Percentiles rank a stretch among this genome's conserved stretches.
phyloP scores from a whole-genome alignment of 2,113 vertebrate species.

The Otocyon megalotis region DNA sequence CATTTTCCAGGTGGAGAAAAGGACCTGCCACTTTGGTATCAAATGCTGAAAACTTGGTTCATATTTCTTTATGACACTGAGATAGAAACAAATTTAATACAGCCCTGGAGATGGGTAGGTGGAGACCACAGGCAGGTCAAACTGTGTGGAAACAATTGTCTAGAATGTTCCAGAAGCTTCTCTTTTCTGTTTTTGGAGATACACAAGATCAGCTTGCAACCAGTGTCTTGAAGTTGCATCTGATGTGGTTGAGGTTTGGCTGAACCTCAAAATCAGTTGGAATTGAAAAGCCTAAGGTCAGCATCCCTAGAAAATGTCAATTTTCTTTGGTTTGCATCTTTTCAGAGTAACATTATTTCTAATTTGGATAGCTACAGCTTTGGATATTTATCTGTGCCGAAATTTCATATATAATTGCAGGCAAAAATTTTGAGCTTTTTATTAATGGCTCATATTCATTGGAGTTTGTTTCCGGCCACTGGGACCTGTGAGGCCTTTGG shows the following conservation, averaged over 20 bases:
- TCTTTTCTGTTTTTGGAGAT: conserved; percentile 67
- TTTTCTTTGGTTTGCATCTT: not conserved
- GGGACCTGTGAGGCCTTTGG: not conserved
- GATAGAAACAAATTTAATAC: conserved; percentile 73
- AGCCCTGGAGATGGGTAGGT: conserved; percentile 16
- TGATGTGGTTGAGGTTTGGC: not conserved
- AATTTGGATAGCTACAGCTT: not conserved
- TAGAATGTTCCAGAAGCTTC: conserved; percentile 49
- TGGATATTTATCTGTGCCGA: not conserved
- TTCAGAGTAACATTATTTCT: not conserved
- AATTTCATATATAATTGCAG: not conserved
- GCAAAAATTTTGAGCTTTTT: not conserved
- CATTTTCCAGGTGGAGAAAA: not conserved
- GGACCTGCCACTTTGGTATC: not conserved
- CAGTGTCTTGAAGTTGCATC: not conserved
- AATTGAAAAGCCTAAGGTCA: not conserved
- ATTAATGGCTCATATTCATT: not conserved
- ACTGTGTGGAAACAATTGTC: conserved; percentile 55
- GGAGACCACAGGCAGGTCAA: conserved; percentile 60
- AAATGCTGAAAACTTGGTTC: conserved; percentile 58
- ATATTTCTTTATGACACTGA: conserved; percentile 60
- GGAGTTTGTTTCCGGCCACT: conserved; percentile 33
- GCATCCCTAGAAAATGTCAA: not conserved
- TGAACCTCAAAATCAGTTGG: not conserved
- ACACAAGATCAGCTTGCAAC: conserved; percentile 50